Evolutionary conservation across 2,888 invertebrate species (phyloP), one percentile per base, ranked within the genome.

Genomic region (Candidula unifasciata): DNA sequence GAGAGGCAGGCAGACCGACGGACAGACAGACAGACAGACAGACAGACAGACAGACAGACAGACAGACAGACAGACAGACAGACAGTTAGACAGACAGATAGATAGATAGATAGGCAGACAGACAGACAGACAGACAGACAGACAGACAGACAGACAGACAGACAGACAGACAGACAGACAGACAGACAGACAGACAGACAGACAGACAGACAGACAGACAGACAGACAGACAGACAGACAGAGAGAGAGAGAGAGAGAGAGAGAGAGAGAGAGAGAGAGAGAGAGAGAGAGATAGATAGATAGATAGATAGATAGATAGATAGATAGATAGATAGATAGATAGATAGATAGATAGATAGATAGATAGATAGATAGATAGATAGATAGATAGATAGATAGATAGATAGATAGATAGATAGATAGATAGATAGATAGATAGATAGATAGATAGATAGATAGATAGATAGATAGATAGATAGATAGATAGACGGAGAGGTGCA

Each of bases 261-360:
- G n/a, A 60, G n/a, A 60, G 60, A 60, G 60, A 60, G 60, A 60
- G 21, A 60, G 60, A 60, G 60, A 60, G 60, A 60, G n/a, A 60
- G 24, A 60, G 24, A 60, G 24, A 60, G n/a, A 60, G 60, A 60
- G 60, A 60, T 13, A 60, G 24, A 60, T 5, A 60, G n/a, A 60
- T 3, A 60, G 60, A n/a, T 2, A 60, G 60, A 60, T 5, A n/a
- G 60, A 60, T 3, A 60, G 24, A 60, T 13, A 60, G 21, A 60
- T 13, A 60, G 60, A 60, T 6, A 13, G 60, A 60, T 0, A 60
- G 18, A 60, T 0, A 60, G 18, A 60, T 13, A 60, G 60, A 60
- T n/a, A 60, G 3, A 60, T 5, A 60, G 60, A 60, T 13, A 13
- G 3, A 60, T 13, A 60, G 13, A 60, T 13, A 60, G 60, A 60